Percentiles rank a stretch among this genome's conserved stretches.
Evolutionary conservation across 2,888 invertebrate species (phyloP).

Genomic region (Tenodera sinensis): DNA sequence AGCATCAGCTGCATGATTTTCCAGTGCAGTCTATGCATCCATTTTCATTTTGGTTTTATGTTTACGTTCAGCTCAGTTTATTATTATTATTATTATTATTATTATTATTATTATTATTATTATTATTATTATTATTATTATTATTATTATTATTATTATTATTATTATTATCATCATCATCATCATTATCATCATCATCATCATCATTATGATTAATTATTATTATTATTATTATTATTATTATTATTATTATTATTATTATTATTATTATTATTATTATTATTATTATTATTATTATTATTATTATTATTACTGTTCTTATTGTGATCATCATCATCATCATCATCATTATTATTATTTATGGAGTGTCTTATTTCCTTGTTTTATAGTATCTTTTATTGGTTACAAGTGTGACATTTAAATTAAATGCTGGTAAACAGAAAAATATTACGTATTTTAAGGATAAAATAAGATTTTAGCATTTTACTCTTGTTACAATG

Average conservation of each 20-base stretch:
- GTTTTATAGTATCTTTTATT: background rate
- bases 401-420: background rate
- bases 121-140: background rate
- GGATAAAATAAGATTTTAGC: background rate
- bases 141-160: background rate
- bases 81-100: background rate
- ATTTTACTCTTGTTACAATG: too few species aligned
- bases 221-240: background rate
- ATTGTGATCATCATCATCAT: too few species aligned
- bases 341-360: background rate
- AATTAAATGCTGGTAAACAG: background rate
- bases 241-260: background rate
- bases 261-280: background rate
- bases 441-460: background rate
- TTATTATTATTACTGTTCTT: background rate
- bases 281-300: background rate
- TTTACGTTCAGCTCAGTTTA: background rate
- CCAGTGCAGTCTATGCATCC: background rate
- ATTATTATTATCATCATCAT: background rate
- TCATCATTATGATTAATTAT: background rate
- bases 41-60: background rate
- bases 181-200: background rate
- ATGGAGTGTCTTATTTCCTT: background rate
- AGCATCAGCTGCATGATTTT: background rate
- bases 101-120: background rate